These are phyloP conservation scores for Myrmecobius fasciatus DNA, from an alignment of 2,113 vertebrate genomes.

Conservation along the genomic window DNA sequence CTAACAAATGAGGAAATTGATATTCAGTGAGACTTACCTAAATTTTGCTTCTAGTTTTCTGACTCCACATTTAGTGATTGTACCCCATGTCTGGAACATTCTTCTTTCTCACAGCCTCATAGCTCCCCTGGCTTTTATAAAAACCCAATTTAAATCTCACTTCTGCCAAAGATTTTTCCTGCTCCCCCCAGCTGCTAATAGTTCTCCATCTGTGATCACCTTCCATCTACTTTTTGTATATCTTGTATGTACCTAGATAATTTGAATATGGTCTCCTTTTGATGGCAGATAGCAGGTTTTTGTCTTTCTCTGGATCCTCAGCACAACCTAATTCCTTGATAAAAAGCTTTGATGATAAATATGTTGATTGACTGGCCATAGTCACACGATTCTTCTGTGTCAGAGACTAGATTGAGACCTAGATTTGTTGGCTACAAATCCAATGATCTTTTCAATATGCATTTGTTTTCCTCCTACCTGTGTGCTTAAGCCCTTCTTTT, in stretches of 20 bases:
- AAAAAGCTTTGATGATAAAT: neutral
- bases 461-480: neutral
- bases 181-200: neutral
- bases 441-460: neutral
- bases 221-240: neutral
- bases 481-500: neutral
- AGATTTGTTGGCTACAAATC: neutral
- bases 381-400: neutral
- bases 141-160: neutral
- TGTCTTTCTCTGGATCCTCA: neutral
- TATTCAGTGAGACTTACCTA: neutral
- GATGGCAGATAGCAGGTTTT: neutral
- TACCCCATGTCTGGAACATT: too few relatives aligned
- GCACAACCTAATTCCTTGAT: neutral
- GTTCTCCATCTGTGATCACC: neutral
- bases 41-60: neutral
- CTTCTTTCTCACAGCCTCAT: neutral
- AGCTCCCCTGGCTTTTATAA: neutral
- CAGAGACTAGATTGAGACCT: neutral
- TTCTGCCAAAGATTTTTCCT: neutral
- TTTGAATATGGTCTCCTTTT: neutral
- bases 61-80: neutral
- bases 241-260: neutral
- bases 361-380: neutral
- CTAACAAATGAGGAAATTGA: neutral